Evolutionary conservation across 2,888 invertebrate species (phyloP).

Genomic region (Calameuta pallipes): DNA sequence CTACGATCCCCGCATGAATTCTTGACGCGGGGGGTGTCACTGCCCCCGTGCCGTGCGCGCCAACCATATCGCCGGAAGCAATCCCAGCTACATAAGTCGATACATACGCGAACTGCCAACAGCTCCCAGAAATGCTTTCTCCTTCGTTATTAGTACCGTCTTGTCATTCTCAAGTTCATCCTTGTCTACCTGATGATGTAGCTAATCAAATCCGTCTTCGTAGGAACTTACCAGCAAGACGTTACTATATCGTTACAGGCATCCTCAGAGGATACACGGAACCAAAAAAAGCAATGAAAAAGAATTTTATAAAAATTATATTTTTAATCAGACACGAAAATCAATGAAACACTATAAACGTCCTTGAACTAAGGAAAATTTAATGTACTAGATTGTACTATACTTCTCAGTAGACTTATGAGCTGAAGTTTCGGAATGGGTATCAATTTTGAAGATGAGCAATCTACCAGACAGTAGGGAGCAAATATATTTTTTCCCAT

Average conservation of each 20-base stretch:
- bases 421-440: neutral
- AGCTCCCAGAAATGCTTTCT: neutral
- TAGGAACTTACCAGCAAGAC: neutral
- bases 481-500: neutral
- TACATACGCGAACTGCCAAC: neutral
- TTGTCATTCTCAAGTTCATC: neutral
- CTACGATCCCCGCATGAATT: constrained; percentile 60
- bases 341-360: neutral
- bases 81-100: constrained; percentile 50
- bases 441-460: neutral
- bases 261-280: neutral
- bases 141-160: neutral
- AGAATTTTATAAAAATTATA: neutral
- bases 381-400: neutral
- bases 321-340: neutral
- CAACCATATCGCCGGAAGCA: constrained; percentile 62
- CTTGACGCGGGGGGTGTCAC: constrained; percentile 64
- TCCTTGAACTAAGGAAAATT: neutral
- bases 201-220: neutral
- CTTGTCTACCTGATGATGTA: neutral
- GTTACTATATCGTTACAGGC: neutral
- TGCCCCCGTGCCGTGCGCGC: constrained; percentile 61
- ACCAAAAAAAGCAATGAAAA: neutral
- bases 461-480: neutral
- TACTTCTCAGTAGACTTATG: neutral